A percentile compares a stretch with the other conserved stretches of the same genome.
Evolutionary conservation across 2,797 vertebrate species (phyloP).

Genomic region (Podarcis lilfordi): DNA sequence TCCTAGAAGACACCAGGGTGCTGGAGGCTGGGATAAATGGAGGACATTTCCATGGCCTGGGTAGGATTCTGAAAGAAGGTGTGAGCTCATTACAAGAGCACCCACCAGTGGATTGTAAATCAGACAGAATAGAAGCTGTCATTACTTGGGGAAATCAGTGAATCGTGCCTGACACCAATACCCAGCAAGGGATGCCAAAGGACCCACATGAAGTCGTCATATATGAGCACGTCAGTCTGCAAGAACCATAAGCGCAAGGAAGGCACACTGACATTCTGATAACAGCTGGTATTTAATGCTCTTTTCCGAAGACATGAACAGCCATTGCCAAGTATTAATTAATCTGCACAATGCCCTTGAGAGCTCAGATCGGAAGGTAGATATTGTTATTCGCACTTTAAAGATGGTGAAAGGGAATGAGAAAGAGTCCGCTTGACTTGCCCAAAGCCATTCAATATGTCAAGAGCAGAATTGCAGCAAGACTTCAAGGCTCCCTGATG

Average conservation of each 20-base stretch:
- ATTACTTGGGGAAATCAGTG: slow-evolving; percentile 1
- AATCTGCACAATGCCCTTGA: slow-evolving; percentile 21
- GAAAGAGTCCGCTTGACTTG: background rate
- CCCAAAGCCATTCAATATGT: background rate
- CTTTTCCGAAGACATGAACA: slow-evolving; percentile 26
- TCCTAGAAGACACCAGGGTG: background rate
- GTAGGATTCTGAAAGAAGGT: slow-evolving; percentile 34
- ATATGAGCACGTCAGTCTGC: slow-evolving; percentile 3
- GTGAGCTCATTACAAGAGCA: background rate
- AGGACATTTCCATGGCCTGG: slow-evolving; percentile 17
- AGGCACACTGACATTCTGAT: slow-evolving; percentile 21
- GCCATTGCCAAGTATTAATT: slow-evolving; percentile 27
- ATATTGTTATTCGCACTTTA: background rate
- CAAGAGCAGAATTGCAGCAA: slow-evolving; percentile 15
- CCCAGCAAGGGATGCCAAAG: background rate
- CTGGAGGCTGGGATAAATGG: background rate
- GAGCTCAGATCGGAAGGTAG: slow-evolving; percentile 15
- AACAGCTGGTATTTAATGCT: slow-evolving; percentile 33
- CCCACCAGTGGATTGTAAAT: background rate
- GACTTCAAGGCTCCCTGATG: slow-evolving; percentile 3
- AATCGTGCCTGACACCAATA: slow-evolving; percentile 8
- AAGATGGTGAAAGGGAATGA: background rate
- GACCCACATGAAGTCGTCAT: slow-evolving; percentile 9
- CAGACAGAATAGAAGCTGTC: slow-evolving; percentile 16
- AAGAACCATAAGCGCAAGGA: background rate